These are phyloP conservation scores for Barnardius zonarius DNA, from an alignment of 2,113 vertebrate species.

Conservation along the genomic window DNA sequence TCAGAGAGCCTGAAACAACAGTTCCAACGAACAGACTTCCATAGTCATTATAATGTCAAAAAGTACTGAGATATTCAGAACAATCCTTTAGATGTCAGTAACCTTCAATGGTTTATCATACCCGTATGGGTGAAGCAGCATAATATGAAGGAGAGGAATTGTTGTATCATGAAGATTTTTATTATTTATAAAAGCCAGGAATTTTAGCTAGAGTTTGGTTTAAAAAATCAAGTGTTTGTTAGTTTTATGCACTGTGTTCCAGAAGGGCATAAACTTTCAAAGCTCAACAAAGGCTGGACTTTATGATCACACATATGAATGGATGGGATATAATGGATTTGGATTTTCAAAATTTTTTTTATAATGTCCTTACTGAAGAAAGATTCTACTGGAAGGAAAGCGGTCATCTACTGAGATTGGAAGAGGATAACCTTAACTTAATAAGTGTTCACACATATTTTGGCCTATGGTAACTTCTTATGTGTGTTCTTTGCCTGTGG, in stretches of 20 bases:
- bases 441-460: background rate
- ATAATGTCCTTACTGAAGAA: background rate
- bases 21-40: background rate
- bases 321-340: background rate
- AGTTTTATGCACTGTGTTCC: background rate
- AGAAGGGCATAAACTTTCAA: background rate
- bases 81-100: background rate
- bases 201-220: background rate
- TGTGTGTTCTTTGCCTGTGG: background rate
- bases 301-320: background rate
- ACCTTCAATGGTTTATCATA: background rate
- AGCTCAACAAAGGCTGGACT: background rate
- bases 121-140: background rate
- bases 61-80: background rate
- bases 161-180: rapidly evolving
- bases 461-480: background rate
- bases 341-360: background rate
- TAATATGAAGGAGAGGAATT: background rate
- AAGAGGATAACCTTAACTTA: background rate
- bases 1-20: background rate
- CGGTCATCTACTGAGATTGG: background rate
- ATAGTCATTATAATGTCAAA: background rate
- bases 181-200: background rate
- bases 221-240: background rate
- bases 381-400: background rate